Base-by-base conservation (phyloP, 2,888 invertebrate genomes). In the Melanostoma mellinum region DNA sequence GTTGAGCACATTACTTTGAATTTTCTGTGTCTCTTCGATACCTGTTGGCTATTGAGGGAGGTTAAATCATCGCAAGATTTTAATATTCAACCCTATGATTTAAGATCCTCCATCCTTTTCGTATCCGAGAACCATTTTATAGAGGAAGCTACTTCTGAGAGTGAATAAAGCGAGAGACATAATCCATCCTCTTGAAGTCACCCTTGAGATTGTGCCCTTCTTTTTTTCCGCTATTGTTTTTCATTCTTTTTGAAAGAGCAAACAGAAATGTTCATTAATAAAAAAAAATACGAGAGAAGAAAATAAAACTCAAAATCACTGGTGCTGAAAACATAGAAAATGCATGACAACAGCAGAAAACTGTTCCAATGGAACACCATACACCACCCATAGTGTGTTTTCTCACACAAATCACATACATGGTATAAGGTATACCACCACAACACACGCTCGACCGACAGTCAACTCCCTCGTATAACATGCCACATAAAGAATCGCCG, bases 241-340 rank as follows among this genome's bases (percentile, higher is more conserved):
- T 35, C 30, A n/a, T 9, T 6, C 9, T 69, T 42, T 46, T 44
- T 67, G 35, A 32, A 52, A 53, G 10, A 9, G 30, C 9, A 2
- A 56, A 58, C 44, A 36, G 35, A 42, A 63, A 42, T 61, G 8
- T 6, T 20, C 30, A 50, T 40, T 33, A 61, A 50, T 6, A 50
- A 48, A 36, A 50, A 40, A 44, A 56, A 42, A 52, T 8, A 32
- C 10, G 30, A 50, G 8, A 35, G 40, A 71, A 42, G 63, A 73
- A 56, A 61, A 46, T 50, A 53, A 63, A 65, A 65, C 48, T 65
- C 55, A 75, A 79, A 84, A 84, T 84, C 84, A 84, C 74, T 79
- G 71, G 79, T 71, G 84, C 79, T 79, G 84, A 74, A 84, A 79
- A 84, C 84, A 79, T 84, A 74, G 74, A 84, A 84, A 79, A 84